Evolutionary conservation across 2,113 vertebrate species (phyloP), one percentile per base, ranked within the genome.

Genomic region (Aspiorhynchus laticeps): DNA sequence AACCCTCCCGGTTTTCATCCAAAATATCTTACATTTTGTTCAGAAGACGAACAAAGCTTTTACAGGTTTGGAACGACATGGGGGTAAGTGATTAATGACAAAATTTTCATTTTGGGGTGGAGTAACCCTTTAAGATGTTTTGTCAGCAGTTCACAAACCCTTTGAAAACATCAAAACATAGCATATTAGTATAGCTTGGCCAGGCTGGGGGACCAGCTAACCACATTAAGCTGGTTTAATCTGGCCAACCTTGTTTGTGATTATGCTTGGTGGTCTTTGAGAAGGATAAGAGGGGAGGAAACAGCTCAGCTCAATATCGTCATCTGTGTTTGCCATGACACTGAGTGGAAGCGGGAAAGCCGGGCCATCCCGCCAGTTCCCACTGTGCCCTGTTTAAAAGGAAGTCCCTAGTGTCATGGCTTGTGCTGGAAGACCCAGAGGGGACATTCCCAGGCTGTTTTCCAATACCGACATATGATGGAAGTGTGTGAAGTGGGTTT

Each of bases 321-420:
- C 89, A 82, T 91, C 89, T 91, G 80, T 92, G 92, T 88, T 90
- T 88, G 91, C 92, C 90, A 92, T 96, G 96, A 97, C 95, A 94
- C 93, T 97, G 96, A 96, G 90, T 94, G 94, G 93, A 96, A 96
- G 88, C 95, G 96, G 95, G 94, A 94, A 91, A 92, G 91, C 87
- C 88, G 14, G 48, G 33, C 19, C 33, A 56, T 3, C 48, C 12
- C 33, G 31, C 15, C 21, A 28, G 51, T 83, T 63, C 69, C 85
- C 77, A 80, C 67, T 73, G 15, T 53, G 61, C 65, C 36, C 10
- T 48, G 43, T 36, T 78, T 69, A 80, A 14, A 51, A 38, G 28
- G 12, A 73, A 79, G 8, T 36, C 74, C 41, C 38, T n/a, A 31
- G 10, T 65, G 95, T 89, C 90, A 93, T 2, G 78, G 1, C 56